phyloP scores from a whole-genome alignment of 2,888 invertebrate genomes.

The Standfussiana lucernea region DNA sequence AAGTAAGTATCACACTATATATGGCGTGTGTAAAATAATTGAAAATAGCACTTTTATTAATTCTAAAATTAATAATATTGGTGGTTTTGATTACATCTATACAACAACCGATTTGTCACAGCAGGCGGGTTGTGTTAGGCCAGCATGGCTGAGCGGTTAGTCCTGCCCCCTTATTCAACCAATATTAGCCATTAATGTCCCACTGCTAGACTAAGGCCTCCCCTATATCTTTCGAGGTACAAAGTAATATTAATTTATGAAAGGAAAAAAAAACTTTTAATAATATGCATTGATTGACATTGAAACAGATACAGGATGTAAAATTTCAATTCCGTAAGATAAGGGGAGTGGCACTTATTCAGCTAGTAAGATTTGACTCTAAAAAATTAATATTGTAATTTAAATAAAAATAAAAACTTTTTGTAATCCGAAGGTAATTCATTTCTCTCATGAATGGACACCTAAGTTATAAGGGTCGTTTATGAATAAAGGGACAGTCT shows the following conservation, averaged over 20 bases:
- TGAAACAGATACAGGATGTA: not conserved
- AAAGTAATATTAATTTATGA: not conserved
- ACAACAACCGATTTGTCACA: conserved; percentile 53
- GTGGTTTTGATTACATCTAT: conserved; percentile 44
- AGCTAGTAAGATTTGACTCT: not conserved
- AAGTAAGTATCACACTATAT: conserved; percentile 57
- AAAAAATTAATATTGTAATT: not conserved
- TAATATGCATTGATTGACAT: not conserved
- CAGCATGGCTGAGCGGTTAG: conserved; percentile 32
- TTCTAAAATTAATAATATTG: conserved; percentile 30
- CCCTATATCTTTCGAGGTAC: not conserved
- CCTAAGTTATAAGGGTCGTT: too few relatives aligned
- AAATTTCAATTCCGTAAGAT: not conserved
- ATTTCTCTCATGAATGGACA: not conserved
- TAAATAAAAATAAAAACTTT: not conserved
- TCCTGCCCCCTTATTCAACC: not conserved
- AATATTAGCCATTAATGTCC: not conserved
- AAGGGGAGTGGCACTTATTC: not conserved
- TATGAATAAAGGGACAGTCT: not conserved
- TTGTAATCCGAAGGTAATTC: not conserved
- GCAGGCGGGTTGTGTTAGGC: conserved; percentile 36
- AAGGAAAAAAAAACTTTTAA: not conserved
- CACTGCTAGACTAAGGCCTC: not conserved
- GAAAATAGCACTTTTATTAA: conserved; percentile 59
- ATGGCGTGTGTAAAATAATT: conserved; percentile 60